A percentile compares a stretch with the other conserved stretches of the same genome.
These are phyloP conservation scores for Myripristis murdjan DNA, from an alignment of 2,797 vertebrate species.

Conservation along the genomic window DNA sequence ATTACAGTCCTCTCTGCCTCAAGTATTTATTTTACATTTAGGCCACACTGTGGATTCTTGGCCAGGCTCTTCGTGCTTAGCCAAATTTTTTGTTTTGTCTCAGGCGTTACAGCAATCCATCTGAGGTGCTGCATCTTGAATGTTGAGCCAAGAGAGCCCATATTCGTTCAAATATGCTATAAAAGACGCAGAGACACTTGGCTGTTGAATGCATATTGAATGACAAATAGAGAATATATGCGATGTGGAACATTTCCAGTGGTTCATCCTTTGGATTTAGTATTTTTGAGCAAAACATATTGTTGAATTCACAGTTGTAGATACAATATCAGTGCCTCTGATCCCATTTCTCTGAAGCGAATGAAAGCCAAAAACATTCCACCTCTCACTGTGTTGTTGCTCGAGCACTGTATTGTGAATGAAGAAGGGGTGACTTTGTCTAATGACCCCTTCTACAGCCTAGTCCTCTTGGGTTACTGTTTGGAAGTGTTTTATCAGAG, in stretches of 20 bases:
- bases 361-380: neutral
- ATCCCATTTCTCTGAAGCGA: slow-evolving; percentile 9
- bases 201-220: neutral
- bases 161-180: slow-evolving; percentile 14
- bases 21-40: slow-evolving; percentile 36
- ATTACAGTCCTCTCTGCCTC: slow-evolving; percentile 27
- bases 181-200: neutral
- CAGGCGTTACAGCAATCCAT: neutral
- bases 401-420: slow-evolving; percentile 11
- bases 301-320: neutral
- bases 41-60: neutral
- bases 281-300: slow-evolving; percentile 11
- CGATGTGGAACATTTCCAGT: slow-evolving; percentile 22
- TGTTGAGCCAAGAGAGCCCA: slow-evolving; percentile 1
- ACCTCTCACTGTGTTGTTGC: neutral
- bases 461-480: slow-evolving; percentile 30
- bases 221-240: neutral
- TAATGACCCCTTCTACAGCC: slow-evolving; percentile 47
- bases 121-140: slow-evolving; percentile 16
- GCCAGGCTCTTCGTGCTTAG: neutral
- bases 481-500: slow-evolving; percentile 45
- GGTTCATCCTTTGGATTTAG: neutral
- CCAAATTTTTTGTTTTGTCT: slow-evolving; percentile 10
- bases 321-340: neutral
- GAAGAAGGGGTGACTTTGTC: slow-evolving; percentile 31